Base-by-base conservation (phyloP, 2,113 vertebrate species). In the Dicerorhinus sumatrensis region DNA sequence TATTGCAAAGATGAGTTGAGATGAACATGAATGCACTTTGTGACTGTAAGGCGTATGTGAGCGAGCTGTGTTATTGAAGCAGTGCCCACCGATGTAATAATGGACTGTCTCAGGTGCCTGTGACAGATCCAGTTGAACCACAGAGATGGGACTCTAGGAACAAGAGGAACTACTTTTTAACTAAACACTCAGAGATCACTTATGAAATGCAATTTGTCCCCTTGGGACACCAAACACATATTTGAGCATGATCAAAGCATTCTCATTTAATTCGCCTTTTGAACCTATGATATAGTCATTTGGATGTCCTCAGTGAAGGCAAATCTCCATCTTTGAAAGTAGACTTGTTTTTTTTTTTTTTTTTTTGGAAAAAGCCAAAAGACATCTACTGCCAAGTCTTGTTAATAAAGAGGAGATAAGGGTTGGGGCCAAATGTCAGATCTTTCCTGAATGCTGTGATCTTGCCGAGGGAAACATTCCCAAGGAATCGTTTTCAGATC, bases 31-130 rank as follows among this genome's bases (percentile, higher is more conserved):
- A 16, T 12, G 21, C 0, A 0, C 6, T 9, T 8, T 25, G 46
- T 51, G 54, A 56, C 42, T 70, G 2, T 6, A 39, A 31, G 86
- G 58, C 17, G 8, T 23, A 6, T 13, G 21, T 16, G 14, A 89
- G 31, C 17, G 29, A 65, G 54, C 1, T 6, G 36, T 27, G 0
- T 69, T 48, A 56, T 25, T 58, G 39, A 29, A 85, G 67, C 12
- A 23, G 7, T 1, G 4, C 12, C 27, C 0, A 0, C 13, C 4
- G 0, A 33, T 2, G 18, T 8, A 4, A 5, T 51, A 25, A 39
- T 2, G 31, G 60, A 6, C 73, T 33, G 9, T 27, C n/a, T 69
- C 3, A 7, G 16, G 27, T 2, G 2, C n/a, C 29, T 46, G 23
- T 21, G 72, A 39, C 6, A 8, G 62, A 29, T 1, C 21, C 46